Evolutionary conservation across 2,113 vertebrate species (phyloP).

Genomic region (Tetrax tetrax): DNA sequence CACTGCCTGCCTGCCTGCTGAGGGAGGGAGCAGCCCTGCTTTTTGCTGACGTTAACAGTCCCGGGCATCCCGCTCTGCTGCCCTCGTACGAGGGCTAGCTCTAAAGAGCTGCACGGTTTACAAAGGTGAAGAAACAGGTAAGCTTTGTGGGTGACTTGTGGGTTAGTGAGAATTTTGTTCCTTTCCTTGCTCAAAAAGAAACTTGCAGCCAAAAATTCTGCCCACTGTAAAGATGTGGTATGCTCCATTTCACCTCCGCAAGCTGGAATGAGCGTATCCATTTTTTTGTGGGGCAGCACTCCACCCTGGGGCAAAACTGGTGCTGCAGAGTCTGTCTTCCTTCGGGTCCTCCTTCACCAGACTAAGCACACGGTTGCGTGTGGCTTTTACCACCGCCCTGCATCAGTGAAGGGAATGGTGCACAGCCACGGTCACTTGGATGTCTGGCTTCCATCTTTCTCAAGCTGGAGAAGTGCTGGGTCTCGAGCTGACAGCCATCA

Average conservation of each 20-base stretch:
- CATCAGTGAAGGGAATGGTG: background rate
- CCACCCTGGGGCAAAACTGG: background rate
- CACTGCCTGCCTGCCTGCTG: rapidly evolving
- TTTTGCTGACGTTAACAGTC: background rate
- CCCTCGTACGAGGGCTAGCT: background rate
- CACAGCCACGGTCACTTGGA: background rate
- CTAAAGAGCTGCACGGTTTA: background rate
- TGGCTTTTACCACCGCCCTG: background rate
- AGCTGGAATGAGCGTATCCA: rapidly evolving
- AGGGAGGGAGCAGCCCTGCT: background rate
- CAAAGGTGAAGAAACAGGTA: background rate
- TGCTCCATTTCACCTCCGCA: background rate
- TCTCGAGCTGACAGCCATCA: background rate
- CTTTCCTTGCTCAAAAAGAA: background rate
- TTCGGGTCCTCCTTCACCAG: background rate
- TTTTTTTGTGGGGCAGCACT: background rate
- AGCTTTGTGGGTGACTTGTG: rapidly evolving
- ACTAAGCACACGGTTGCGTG: too few species aligned
- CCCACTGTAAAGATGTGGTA: rapidly evolving
- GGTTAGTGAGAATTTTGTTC: background rate
- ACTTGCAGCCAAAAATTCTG: background rate
- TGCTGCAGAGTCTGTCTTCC: background rate
- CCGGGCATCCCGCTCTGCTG: rapidly evolving
- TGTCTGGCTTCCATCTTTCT: background rate
- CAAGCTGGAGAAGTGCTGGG: background rate